A percentile compares a stretch with the other conserved stretches of the same genome.
Conservation (phyloP, 2,888 invertebrate species). For the Pegoplata infirma region DNA sequence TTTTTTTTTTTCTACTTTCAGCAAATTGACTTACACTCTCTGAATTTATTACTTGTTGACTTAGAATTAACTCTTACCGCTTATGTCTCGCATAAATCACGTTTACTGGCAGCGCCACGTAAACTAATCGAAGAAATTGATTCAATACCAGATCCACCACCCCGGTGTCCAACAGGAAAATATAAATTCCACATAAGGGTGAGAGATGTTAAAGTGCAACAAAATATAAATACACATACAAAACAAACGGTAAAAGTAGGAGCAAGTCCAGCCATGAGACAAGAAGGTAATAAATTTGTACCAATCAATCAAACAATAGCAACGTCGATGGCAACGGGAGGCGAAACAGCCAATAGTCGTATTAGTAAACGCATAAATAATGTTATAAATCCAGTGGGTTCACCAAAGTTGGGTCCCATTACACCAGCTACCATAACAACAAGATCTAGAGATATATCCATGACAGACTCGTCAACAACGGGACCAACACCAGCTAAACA, state of each 20-base stretch:
- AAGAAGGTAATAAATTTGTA: slow-evolving; percentile 76
- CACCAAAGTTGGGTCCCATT: slow-evolving; percentile 68
- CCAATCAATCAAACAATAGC: slow-evolving; percentile 65
- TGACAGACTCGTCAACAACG: slow-evolving; percentile 26
- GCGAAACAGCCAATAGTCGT: slow-evolving; percentile 66
- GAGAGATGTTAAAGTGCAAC: slow-evolving; percentile 76
- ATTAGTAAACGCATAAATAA: slow-evolving; percentile 70
- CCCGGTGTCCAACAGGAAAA: slow-evolving; percentile 83
- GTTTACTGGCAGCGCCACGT: slow-evolving; percentile 85
- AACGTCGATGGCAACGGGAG: slow-evolving; percentile 5
- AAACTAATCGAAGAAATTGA: slow-evolving; percentile 86
- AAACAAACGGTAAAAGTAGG: slow-evolving; percentile 75
- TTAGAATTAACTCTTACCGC: slow-evolving; percentile 86
- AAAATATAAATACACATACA: slow-evolving; percentile 69
- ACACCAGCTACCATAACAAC: slow-evolving; percentile 78
- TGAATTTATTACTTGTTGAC: slow-evolving; percentile 84
- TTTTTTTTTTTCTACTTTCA: slow-evolving; percentile 70
- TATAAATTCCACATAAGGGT: slow-evolving; percentile 82
- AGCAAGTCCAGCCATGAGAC: slow-evolving; percentile 78
- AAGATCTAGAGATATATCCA: slow-evolving; percentile 53
- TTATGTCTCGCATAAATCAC: slow-evolving; percentile 90
- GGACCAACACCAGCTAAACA: slow-evolving; percentile 50
- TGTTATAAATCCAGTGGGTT: slow-evolving; percentile 72
- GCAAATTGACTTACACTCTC: slow-evolving; percentile 82
- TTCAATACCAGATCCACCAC: slow-evolving; percentile 80